phyloP scores from a whole-genome alignment of 2,888 invertebrate species.

The Acanthosoma haemorrhoidale region DNA sequence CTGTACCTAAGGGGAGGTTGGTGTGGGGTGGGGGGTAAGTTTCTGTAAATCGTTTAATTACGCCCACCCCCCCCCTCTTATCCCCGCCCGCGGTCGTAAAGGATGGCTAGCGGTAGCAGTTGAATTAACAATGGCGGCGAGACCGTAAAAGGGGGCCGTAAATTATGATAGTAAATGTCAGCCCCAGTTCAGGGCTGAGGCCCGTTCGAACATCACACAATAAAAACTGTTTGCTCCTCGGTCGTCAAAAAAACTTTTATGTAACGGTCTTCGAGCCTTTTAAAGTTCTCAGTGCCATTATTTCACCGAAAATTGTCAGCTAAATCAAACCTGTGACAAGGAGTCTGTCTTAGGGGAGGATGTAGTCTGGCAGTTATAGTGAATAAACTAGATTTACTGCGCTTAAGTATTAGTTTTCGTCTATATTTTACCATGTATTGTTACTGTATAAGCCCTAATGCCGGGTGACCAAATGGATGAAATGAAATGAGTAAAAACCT shows the following conservation, averaged over 20 bases:
- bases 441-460: too few relatives aligned
- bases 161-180: conserved; percentile 37
- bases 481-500: too few relatives aligned
- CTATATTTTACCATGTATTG: too few relatives aligned
- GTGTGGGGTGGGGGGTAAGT: too few relatives aligned
- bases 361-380: too few relatives aligned
- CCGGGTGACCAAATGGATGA: too few relatives aligned
- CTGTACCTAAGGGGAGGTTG: too few relatives aligned
- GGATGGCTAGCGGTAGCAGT: conserved; percentile 1
- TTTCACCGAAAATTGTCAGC: neutral
- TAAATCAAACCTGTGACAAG: conserved; percentile 4
- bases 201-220: neutral
- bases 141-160: conserved; percentile 29
- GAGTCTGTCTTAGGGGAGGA: too few relatives aligned
- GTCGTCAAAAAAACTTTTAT: conserved; percentile 8
- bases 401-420: too few relatives aligned
- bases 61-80: neutral
- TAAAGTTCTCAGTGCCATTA: neutral
- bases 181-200: neutral
- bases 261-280: too few relatives aligned
- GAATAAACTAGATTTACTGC: too few relatives aligned
- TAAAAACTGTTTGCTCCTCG: conserved; percentile 6
- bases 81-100: neutral
- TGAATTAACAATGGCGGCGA: conserved; percentile 29
- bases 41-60: conserved; percentile 5